Evolutionary conservation across 2,113 vertebrate genomes (phyloP).

Genomic region (Nibea albiflora): DNA sequence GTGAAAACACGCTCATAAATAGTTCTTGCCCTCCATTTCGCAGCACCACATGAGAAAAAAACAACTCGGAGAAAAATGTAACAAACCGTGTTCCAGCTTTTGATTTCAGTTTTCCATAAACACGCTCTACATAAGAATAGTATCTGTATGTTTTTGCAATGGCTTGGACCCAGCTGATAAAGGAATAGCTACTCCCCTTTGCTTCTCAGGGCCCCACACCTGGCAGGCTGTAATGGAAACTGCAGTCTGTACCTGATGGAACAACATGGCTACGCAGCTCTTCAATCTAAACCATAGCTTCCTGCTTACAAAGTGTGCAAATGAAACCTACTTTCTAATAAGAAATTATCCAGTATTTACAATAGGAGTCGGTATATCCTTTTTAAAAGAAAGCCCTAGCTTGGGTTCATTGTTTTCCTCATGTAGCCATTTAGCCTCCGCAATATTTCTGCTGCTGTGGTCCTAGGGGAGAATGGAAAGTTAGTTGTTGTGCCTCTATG

Average conservation of each 20-base stretch:
- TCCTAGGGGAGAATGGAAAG: constrained; percentile 57
- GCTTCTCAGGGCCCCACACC: constrained; percentile 21
- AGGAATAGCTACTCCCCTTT: constrained; percentile 15
- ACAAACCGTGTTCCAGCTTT: not conserved
- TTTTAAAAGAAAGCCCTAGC: constrained; percentile 15
- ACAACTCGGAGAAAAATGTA: not conserved
- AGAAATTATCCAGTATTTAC: not conserved
- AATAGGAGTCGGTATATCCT: constrained; percentile 7
- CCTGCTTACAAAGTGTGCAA: constrained; percentile 6
- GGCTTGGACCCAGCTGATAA: not conserved
- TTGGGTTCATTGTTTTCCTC: constrained; percentile 30
- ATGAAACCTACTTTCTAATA: not conserved
- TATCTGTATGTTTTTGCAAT: not conserved
- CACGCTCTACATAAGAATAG: not conserved
- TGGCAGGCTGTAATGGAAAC: constrained; percentile 38
- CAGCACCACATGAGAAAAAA: too few relatives aligned
- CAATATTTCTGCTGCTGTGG: constrained; percentile 45
- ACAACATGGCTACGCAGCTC: constrained; percentile 33
- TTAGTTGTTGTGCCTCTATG: constrained; percentile 63
- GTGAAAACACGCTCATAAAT: not conserved
- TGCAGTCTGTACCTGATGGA: constrained; percentile 34
- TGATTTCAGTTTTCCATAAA: not conserved
- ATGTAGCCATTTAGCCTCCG: constrained; percentile 38
- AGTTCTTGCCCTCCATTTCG: not conserved
- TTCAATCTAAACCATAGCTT: constrained; percentile 30